Conservation (phyloP, 2,113 vertebrate genomes). For the Oncorhynchus nerka region DNA sequence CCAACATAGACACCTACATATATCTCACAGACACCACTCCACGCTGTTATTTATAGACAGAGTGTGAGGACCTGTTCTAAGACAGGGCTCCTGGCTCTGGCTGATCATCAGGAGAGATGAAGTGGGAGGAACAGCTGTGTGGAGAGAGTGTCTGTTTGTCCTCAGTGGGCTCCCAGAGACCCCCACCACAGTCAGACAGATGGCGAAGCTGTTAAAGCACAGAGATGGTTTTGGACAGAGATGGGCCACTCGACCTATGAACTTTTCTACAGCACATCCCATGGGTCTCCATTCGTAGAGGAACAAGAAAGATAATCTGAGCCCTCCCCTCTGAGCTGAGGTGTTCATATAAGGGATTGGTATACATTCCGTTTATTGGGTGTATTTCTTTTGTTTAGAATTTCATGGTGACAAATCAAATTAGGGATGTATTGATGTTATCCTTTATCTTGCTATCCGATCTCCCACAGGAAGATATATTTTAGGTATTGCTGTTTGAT, state of each 20-base stretch:
- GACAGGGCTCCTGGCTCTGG: slow-evolving; percentile 18
- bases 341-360: slow-evolving; percentile 39
- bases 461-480: slow-evolving; percentile 30
- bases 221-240: slow-evolving; percentile 58
- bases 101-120: slow-evolving; percentile 14
- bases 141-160: slow-evolving; percentile 28
- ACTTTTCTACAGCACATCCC: slow-evolving; percentile 46
- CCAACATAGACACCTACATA: not conserved
- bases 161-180: slow-evolving; percentile 18
- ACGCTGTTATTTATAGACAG: slow-evolving; percentile 61
- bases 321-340: slow-evolving; percentile 13
- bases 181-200: slow-evolving; percentile 25
- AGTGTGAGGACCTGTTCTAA: slow-evolving; percentile 49
- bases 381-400: slow-evolving; percentile 33
- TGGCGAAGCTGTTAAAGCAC: slow-evolving; percentile 4
- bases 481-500: slow-evolving; percentile 32
- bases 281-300: slow-evolving; percentile 50
- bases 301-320: slow-evolving; percentile 19
- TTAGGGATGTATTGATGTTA: slow-evolving; percentile 55
- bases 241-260: slow-evolving; percentile 37
- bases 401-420: slow-evolving; percentile 37
- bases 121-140: slow-evolving; percentile 32
- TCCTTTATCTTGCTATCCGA: slow-evolving; percentile 20
- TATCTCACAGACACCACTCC: not conserved
- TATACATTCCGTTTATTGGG: slow-evolving; percentile 31